Evolutionary conservation across 1,140 invertebrate genomes (phyloP).

Genomic region (Tetranychus urticae): DNA sequence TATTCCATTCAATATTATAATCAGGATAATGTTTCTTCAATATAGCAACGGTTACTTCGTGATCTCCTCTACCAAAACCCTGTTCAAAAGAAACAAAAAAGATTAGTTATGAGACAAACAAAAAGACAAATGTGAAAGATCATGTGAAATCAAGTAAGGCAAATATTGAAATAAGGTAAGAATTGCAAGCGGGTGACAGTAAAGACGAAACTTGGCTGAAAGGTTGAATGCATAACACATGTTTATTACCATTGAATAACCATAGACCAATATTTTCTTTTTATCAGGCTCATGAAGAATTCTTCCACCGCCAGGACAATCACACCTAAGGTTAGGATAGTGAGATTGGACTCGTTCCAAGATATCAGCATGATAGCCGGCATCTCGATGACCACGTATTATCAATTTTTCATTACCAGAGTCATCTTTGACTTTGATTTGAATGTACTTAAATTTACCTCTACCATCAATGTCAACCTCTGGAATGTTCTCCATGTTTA

Average conservation of each 20-base stretch:
- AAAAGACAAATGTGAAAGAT: too few species aligned
- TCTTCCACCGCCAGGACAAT: not conserved
- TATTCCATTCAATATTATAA: constrained; percentile 1
- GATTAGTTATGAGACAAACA: not conserved
- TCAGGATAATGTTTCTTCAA: constrained; percentile 2
- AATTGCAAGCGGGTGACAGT: too few species aligned
- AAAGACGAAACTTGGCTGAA: not conserved
- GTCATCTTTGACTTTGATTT: constrained; percentile 1
- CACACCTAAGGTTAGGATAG: not conserved
- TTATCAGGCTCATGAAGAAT: constrained; percentile 1
- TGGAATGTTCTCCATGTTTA: not conserved
- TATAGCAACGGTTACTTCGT: not conserved
- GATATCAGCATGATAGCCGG: not conserved
- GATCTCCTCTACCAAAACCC: not conserved
- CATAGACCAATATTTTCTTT: constrained; percentile 2
- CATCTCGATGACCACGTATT: not conserved
- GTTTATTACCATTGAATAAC: constrained; percentile 1
- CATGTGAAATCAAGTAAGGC: too few species aligned
- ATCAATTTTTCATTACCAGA: not conserved
- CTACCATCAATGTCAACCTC: constrained; percentile 2
- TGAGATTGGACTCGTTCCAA: not conserved
- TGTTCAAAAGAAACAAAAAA: not conserved
- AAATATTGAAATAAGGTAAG: too few species aligned
- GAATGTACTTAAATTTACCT: constrained; percentile 5
- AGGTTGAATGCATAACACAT: not conserved